Evolutionary conservation across 1,140 invertebrate genomes (phyloP).

Genomic region (Diorhabda sublineata): DNA sequence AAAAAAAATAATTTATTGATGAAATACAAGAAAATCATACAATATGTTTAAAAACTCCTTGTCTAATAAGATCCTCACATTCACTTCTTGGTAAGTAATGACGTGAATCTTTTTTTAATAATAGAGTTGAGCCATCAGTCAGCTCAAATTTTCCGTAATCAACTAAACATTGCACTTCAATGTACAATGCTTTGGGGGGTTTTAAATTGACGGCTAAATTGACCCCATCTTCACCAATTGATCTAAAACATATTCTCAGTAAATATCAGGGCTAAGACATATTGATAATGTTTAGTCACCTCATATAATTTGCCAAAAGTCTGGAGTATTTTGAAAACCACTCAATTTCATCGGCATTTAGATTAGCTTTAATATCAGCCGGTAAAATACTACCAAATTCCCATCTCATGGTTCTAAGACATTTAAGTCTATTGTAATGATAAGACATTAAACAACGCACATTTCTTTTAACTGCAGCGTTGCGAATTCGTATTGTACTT

Average conservation of each 20-base stretch:
- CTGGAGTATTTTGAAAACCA: constrained; percentile 90
- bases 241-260: constrained; percentile 30
- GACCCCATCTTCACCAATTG: constrained; percentile 73
- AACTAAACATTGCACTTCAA: constrained; percentile 83
- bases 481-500: constrained; percentile 73
- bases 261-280: neutral
- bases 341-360: constrained; percentile 76
- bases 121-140: constrained; percentile 84
- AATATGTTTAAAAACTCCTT: constrained; percentile 86
- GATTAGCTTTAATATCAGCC: constrained; percentile 72
- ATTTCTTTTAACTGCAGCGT: constrained; percentile 81
- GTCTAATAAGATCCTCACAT: constrained; percentile 87
- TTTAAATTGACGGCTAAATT: constrained; percentile 85
- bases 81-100: constrained; percentile 84
- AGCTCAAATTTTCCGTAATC: constrained; percentile 94
- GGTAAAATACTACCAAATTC: constrained; percentile 89
- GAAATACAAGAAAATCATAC: constrained; percentile 22
- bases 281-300: constrained; percentile 29
- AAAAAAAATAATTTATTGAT: neutral
- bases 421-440: constrained; percentile 76
- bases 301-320: constrained; percentile 85
- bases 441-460: constrained; percentile 87
- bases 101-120: constrained; percentile 87
- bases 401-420: constrained; percentile 82
- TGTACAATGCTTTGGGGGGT: constrained; percentile 87